phyloP scores from a whole-genome alignment of 2,113 vertebrate genomes.

The Hypanus sabinus region DNA sequence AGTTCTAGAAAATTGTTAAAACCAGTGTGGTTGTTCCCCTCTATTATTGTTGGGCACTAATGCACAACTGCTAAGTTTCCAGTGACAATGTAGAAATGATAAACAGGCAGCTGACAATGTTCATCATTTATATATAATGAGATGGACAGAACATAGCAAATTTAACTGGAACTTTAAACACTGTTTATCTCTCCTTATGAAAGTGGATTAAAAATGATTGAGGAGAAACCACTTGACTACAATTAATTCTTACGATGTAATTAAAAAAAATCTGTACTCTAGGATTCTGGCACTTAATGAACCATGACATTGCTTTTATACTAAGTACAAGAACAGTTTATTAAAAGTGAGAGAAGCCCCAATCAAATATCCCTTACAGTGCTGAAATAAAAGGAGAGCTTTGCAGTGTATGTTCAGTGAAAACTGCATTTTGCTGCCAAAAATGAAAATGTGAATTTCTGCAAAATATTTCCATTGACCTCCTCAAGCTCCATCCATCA shows the following conservation, averaged over 20 bases:
- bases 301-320: constrained; percentile 71
- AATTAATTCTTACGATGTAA: constrained; percentile 82
- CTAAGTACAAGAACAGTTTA: constrained; percentile 56
- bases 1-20: constrained; percentile 17
- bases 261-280: constrained; percentile 68
- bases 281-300: constrained; percentile 69
- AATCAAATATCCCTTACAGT: constrained; percentile 66
- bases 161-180: constrained; percentile 35
- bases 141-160: constrained; percentile 34
- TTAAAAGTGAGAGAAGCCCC: constrained; percentile 61
- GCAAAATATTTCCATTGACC: constrained; percentile 70
- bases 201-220: constrained; percentile 40
- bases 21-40: background rate
- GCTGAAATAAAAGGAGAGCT: constrained; percentile 28
- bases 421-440: background rate
- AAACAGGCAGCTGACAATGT: constrained; percentile 28
- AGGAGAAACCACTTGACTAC: constrained; percentile 46
- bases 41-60: background rate
- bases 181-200: constrained; percentile 45
- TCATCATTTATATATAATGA: constrained; percentile 37
- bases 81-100: constrained; percentile 31
- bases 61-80: constrained; percentile 18
- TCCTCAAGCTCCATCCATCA: constrained; percentile 95
- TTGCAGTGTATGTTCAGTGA: background rate
- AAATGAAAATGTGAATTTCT: constrained; percentile 43